Evolutionary conservation across 2,113 vertebrate genomes (phyloP).

Genomic region (Prinia subflava): DNA sequence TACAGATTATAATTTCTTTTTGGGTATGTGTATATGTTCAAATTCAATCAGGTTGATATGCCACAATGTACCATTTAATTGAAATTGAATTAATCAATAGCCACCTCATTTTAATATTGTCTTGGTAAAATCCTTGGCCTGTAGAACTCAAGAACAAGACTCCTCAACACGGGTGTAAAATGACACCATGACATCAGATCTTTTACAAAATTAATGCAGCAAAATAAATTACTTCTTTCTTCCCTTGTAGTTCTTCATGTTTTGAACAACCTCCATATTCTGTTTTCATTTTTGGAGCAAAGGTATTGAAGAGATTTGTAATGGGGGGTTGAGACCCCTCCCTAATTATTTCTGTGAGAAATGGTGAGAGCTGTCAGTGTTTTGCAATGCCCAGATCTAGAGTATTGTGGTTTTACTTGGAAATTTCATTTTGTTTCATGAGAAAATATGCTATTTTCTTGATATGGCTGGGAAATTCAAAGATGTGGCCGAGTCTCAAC

Average conservation of each 20-base stretch:
- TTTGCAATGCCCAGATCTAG: background rate
- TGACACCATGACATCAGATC: background rate
- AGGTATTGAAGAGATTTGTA: background rate
- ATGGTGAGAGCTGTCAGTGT: background rate
- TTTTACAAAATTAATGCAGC: background rate
- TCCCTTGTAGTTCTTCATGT: background rate
- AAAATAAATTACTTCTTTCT: background rate
- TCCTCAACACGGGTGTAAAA: background rate
- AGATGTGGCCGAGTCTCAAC: background rate
- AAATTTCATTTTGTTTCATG: background rate
- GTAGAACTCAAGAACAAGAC: background rate
- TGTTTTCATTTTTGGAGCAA: background rate
- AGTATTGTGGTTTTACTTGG: background rate
- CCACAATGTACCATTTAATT: background rate
- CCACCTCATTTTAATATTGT: background rate
- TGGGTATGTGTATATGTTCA: background rate
- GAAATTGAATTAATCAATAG: background rate
- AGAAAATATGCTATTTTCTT: background rate
- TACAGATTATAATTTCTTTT: background rate
- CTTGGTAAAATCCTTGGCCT: background rate
- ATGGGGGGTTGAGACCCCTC: background rate
- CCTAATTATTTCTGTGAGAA: background rate
- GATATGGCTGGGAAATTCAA: background rate
- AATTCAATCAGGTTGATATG: background rate
- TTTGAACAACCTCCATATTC: background rate